phyloP scores from a whole-genome alignment of 2,888 invertebrate genomes.

The Athalia cordata region DNA sequence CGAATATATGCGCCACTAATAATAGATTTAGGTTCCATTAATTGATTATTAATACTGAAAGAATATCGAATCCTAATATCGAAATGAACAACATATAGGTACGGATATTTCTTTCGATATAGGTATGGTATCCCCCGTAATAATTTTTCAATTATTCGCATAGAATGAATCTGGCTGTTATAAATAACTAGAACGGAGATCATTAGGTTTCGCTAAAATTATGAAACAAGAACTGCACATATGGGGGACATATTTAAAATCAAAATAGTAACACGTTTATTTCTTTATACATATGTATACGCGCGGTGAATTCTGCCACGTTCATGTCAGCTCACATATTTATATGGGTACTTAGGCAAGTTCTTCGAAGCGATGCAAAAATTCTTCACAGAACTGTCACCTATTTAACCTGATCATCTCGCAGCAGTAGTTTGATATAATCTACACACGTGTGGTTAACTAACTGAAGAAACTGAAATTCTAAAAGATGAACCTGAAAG shows the following conservation, averaged over 20 bases:
- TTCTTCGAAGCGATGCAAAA: not conserved
- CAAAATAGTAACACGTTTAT: not conserved
- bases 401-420: not conserved
- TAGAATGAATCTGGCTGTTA: too few relatives aligned
- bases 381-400: constrained; percentile 14
- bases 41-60: too few relatives aligned
- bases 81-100: too few relatives aligned
- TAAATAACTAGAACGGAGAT: not conserved
- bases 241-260: constrained; percentile 19
- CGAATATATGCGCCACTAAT: too few relatives aligned
- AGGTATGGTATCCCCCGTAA: too few relatives aligned
- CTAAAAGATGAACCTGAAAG: constrained; percentile 18
- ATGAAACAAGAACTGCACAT: constrained; percentile 11
- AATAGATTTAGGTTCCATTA: too few relatives aligned
- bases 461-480: constrained; percentile 26
- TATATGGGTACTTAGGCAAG: constrained; percentile 19
- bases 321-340: not conserved
- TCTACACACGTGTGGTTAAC: constrained; percentile 26
- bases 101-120: too few relatives aligned
- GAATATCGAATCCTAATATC: too few relatives aligned
- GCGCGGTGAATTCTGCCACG: not conserved
- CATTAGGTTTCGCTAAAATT: not conserved
- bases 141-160: too few relatives aligned
- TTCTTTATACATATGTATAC: not conserved
- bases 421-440: constrained; percentile 25